phyloP scores from a whole-genome alignment of 2,113 vertebrate genomes.

The Oncorhynchus tshawytscha region DNA sequence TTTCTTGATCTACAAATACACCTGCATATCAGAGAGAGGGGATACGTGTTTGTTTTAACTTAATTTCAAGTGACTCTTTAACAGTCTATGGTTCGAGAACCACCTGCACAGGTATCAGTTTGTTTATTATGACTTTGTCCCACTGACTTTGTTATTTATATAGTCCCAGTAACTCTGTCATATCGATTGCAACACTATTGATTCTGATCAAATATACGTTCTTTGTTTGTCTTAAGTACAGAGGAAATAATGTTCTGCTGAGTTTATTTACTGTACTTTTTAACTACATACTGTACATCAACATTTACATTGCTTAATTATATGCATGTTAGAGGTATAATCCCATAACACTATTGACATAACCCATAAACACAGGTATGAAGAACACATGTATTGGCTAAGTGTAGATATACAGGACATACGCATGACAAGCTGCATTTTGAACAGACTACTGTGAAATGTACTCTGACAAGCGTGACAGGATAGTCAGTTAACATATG shows the following conservation, averaged over 20 bases:
- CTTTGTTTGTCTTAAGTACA: constrained; percentile 20
- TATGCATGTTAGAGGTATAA: constrained; percentile 57
- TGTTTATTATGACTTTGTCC: too few relatives aligned
- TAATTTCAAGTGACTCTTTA: too few relatives aligned
- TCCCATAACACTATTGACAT: constrained; percentile 45
- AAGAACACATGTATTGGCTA: constrained; percentile 37
- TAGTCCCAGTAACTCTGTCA: too few relatives aligned
- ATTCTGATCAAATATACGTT: constrained; percentile 1
- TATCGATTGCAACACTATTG: too few relatives aligned
- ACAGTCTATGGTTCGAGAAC: too few relatives aligned
- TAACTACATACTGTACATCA: constrained; percentile 61
- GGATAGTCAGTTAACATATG: neutral
- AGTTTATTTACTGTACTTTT: constrained; percentile 57
- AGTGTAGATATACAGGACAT: constrained; percentile 2
- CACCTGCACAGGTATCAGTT: too few relatives aligned
- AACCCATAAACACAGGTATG: constrained; percentile 41
- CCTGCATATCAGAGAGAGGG: too few relatives aligned
- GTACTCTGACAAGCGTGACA: neutral
- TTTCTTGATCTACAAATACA: too few relatives aligned
- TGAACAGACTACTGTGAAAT: constrained; percentile 15
- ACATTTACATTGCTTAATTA: constrained; percentile 44
- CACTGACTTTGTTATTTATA: too few relatives aligned
- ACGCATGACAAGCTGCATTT: constrained; percentile 15
- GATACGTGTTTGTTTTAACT: too few relatives aligned
- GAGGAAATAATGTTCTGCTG: constrained; percentile 34